Base-by-base conservation (phyloP, 2,113 vertebrate species). In the Ibidorhyncha struthersii region DNA sequence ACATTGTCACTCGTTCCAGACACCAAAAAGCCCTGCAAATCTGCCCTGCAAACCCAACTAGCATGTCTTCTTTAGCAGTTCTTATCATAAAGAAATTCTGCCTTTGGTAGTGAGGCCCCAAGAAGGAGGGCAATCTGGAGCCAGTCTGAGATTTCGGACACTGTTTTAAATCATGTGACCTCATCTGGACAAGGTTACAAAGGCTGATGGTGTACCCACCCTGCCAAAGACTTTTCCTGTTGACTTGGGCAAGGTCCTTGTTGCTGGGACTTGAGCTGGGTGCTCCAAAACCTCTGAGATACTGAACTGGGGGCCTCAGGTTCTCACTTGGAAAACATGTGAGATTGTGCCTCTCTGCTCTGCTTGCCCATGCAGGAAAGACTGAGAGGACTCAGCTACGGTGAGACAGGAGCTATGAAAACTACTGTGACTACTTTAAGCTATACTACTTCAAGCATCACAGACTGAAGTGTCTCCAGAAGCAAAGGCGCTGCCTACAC, bases 401-500 rank as follows among this genome's bases (percentile, higher is more conserved):
- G 13, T 72, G n/a, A 62, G 27, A 38, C 17, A 23, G 41, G 67
- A 41, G 5, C 12, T 49, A 38, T 26, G 40, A 69, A 74, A 63
- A 26, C 20, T 25, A 25, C 22, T 12, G 34, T 20, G 43, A 41
- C 19, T 45, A 47, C 45, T 45, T 45, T 17, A 45, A 45, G 43
- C 17, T 45, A 18, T 17, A 45, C 43, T 45, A n/a, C 32, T 61
- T 59, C 4, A 55, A 43, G 20, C 8, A 50, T 41, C 47, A 61
- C 41, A 62, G 36, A 14, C 26, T n/a, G 21, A 79, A 80, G 9
- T 23, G 6, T 29, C 29, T 84, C 56, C 41, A 76, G 62, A 72
- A 90, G 45, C 2, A 67, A 83, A 47, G 0, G 0, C 1, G 1
- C 10, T 20, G 12, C 22, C 61, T 71, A 19, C 18, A 14, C 0